Percentiles rank a stretch among this genome's conserved stretches.
Evolutionary conservation across 2,888 invertebrate species (phyloP).

Genomic region (Nephrotoma appendiculata): DNA sequence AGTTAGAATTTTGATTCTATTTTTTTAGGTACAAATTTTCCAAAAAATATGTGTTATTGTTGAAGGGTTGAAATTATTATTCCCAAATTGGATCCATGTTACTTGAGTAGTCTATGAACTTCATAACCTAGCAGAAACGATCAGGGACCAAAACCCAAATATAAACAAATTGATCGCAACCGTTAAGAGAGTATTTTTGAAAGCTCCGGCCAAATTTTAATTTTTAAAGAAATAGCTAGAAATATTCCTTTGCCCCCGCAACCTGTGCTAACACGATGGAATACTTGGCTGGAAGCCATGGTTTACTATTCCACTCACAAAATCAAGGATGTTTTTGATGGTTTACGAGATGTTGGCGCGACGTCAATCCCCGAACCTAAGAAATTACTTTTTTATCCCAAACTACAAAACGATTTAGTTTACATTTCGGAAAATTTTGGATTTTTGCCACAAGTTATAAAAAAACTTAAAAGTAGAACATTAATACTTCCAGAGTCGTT

Average conservation of each 20-base stretch:
- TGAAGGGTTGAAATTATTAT: constrained; percentile 16
- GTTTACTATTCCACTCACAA: neutral
- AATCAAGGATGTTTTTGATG: neutral
- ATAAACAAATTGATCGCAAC: constrained; percentile 13
- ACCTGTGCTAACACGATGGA: constrained; percentile 18
- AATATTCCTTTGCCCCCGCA: constrained; percentile 12
- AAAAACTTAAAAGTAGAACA: no score
- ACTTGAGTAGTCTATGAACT: constrained; percentile 20
- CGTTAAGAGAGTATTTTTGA: constrained; percentile 14
- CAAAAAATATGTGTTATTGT: neutral
- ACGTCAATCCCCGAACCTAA: no score
- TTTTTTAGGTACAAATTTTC: neutral
- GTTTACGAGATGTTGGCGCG: neutral
- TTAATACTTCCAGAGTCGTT: no score
- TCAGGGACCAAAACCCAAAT: constrained; percentile 9
- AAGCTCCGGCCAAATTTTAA: no score
- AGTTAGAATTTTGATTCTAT: neutral
- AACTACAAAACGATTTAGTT: neutral
- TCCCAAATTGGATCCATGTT: constrained; percentile 11
- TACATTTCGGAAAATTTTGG: no score
- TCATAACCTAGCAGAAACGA: constrained; percentile 18
- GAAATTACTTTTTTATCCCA: neutral
- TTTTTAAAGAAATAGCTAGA: neutral
- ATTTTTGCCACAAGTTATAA: no score
- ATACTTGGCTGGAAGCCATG: constrained; percentile 14